A percentile compares a stretch with the other conserved stretches of the same genome.
Evolutionary conservation across 2,113 vertebrate species (phyloP).

Genomic region (Phylloscopus trochiloides): DNA sequence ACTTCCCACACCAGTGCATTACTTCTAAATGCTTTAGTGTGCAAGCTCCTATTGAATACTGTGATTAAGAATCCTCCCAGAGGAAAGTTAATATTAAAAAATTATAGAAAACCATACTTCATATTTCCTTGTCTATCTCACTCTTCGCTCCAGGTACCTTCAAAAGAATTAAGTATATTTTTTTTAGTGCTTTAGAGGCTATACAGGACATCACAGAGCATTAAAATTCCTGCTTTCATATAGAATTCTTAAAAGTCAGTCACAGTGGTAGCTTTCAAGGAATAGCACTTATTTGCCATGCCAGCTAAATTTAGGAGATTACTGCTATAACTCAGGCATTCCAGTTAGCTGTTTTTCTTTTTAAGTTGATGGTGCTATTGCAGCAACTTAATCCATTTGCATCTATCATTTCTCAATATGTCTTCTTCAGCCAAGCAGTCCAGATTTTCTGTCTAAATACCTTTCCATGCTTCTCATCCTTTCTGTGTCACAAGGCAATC

Average conservation of each 20-base stretch:
- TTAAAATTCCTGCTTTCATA: neutral
- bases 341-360: neutral
- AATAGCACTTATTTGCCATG: neutral
- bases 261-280: neutral
- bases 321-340: neutral
- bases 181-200: neutral
- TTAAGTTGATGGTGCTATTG: neutral
- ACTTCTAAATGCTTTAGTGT: neutral
- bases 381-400: neutral
- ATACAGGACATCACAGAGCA: neutral
- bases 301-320: neutral
- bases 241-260: neutral
- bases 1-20: neutral
- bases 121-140: neutral
- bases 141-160: neutral
- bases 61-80: neutral
- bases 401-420: fast-evolving
- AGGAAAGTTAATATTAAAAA: neutral
- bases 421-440: neutral
- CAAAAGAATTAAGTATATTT: neutral
- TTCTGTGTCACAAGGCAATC: neutral
- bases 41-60: neutral
- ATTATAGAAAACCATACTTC: neutral
- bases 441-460: neutral
- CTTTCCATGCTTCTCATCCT: neutral